phyloP scores from a whole-genome alignment of 2,888 invertebrate genomes.

The Dynastes hyllus region DNA sequence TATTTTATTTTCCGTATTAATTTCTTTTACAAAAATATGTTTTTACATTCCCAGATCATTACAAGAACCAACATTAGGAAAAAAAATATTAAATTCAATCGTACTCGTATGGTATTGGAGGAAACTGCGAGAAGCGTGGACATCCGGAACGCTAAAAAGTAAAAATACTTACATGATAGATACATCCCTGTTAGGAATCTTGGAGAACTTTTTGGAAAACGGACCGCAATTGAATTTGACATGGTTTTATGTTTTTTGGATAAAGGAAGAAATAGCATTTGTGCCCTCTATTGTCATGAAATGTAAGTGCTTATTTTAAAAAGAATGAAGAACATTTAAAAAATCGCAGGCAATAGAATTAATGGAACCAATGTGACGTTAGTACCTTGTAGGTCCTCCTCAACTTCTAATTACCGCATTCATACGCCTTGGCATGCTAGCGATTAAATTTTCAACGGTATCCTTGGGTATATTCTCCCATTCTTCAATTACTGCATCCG shows the following conservation, averaged over 20 bases:
- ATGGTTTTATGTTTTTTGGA: constrained; percentile 29
- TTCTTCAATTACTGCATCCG: no score
- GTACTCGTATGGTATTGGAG: constrained; percentile 34
- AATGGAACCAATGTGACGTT: no score
- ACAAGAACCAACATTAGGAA: neutral
- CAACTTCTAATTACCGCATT: no score
- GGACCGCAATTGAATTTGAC: constrained; percentile 20
- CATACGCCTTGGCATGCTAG: no score
- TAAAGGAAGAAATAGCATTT: constrained; percentile 20
- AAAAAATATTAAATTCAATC: constrained; percentile 22
- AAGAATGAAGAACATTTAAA: no score
- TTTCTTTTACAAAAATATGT: no score
- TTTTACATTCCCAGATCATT: no score
- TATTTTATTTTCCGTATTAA: no score
- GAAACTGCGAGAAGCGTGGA: constrained; percentile 20
- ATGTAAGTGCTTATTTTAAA: neutral
- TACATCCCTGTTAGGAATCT: constrained; percentile 19
- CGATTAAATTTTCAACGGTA: no score
- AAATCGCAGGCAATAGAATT: no score
- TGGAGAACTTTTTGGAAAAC: constrained; percentile 27
- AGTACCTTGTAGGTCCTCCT: no score
- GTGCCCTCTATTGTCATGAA: constrained; percentile 27
- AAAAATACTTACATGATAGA: constrained; percentile 32
- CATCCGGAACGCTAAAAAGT: constrained; percentile 8
- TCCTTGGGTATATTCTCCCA: no score